phyloP scores from a whole-genome alignment of 2,113 vertebrate genomes.

The Dissostichus mawsoni region DNA sequence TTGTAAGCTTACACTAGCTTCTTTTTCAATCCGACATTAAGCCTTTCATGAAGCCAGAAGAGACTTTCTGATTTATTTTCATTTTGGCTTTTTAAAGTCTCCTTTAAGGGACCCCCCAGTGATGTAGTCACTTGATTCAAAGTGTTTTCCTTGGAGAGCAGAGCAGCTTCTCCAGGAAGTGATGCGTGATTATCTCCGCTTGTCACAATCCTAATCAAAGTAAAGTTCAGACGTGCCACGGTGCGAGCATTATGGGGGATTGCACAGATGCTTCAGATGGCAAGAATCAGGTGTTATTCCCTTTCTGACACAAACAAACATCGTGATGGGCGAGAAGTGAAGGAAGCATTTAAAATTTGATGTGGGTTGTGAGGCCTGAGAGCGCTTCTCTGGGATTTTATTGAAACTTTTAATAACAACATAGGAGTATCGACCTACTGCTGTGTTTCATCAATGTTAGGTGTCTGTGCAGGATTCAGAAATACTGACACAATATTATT shows the following conservation, averaged over 20 bases:
- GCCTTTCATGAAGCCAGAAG: slow-evolving; percentile 34
- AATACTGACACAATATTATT: slow-evolving; percentile 1
- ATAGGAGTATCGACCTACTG: slow-evolving; percentile 13
- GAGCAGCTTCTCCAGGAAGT: slow-evolving; percentile 46
- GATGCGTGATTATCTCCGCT: slow-evolving; percentile 51
- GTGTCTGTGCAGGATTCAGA: neutral
- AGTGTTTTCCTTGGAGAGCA: slow-evolving; percentile 44
- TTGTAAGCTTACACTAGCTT: slow-evolving; percentile 24
- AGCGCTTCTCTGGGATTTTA: slow-evolving; percentile 16
- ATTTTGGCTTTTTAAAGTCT: slow-evolving; percentile 23
- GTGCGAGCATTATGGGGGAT: neutral
- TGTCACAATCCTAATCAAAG: slow-evolving; percentile 52
- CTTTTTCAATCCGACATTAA: slow-evolving; percentile 27
- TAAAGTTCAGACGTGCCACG: slow-evolving; percentile 30
- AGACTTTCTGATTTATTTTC: slow-evolving; percentile 45
- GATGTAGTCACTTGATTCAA: slow-evolving; percentile 62
- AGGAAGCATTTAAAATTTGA: slow-evolving; percentile 19
- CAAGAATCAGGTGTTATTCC: slow-evolving; percentile 46
- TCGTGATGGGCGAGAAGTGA: slow-evolving; percentile 31
- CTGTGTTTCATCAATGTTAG: slow-evolving; percentile 14
- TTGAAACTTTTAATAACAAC: slow-evolving; percentile 37
- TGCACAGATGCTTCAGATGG: slow-evolving; percentile 46
- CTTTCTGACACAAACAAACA: slow-evolving; percentile 39
- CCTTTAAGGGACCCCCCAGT: slow-evolving; percentile 50
- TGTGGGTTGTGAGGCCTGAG: slow-evolving; percentile 12